phyloP scores from a whole-genome alignment of 2,113 vertebrate species.

The Hippocampus zosterae region DNA sequence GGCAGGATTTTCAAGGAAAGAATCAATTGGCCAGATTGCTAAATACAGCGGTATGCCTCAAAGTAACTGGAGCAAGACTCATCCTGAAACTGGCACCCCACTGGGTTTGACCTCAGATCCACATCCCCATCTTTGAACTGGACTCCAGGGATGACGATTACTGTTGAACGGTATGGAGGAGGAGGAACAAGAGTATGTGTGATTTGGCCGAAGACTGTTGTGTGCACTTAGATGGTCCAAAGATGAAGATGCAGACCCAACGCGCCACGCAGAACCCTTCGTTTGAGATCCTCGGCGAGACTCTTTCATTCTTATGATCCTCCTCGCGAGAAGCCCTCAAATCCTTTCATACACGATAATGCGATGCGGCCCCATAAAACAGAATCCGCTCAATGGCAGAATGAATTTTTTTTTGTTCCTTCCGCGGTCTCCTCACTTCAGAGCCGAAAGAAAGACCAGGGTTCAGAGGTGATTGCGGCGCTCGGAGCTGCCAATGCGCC shows the following conservation, averaged over 20 bases:
- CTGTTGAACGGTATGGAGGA: neutral
- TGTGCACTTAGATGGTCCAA: conserved; percentile 13
- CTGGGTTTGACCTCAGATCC: neutral
- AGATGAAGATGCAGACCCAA: conserved; percentile 28
- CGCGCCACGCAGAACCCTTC: conserved; percentile 30
- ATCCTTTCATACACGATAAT: conserved; percentile 60
- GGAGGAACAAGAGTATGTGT: neutral
- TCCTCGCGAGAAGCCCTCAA: conserved; percentile 57
- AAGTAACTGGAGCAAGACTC: no score
- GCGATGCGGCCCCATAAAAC: conserved; percentile 62
- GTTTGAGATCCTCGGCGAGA: conserved; percentile 70
- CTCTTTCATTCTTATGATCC: conserved; percentile 74
- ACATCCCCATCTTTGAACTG: no score
- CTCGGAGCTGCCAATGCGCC: conserved; percentile 39
- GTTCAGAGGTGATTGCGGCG: conserved; percentile 68
- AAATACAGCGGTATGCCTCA: no score
- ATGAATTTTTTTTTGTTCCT: conserved; percentile 43
- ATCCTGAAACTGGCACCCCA: no score
- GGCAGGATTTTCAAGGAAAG: no score
- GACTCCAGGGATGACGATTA: neutral
- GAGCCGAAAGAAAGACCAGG: conserved; percentile 56
- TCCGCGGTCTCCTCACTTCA: conserved; percentile 52
- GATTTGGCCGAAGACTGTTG: conserved; percentile 25
- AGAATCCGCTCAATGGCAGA: conserved; percentile 52
- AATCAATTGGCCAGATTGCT: no score